These are phyloP conservation scores for Hirtodrosophila confusa DNA, from an alignment of 2,888 invertebrate genomes.

Conservation along the genomic window DNA sequence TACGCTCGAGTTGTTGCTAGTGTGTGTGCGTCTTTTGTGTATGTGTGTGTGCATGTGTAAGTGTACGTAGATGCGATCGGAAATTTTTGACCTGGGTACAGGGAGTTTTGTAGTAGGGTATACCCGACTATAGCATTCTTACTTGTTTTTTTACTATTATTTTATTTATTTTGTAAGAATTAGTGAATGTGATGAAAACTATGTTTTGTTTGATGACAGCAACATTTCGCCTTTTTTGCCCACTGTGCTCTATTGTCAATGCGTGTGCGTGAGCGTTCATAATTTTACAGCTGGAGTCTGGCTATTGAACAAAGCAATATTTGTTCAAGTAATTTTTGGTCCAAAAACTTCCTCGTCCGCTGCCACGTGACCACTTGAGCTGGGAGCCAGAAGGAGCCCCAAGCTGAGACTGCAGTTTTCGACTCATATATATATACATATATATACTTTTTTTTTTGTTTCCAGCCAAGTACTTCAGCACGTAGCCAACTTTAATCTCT, in stretches of 20 bases:
- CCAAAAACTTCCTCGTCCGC: conserved; percentile 49
- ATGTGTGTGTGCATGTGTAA: too few relatives aligned
- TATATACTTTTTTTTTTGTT: conserved; percentile 19
- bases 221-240: too few relatives aligned
- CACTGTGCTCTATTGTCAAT: neutral
- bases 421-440: conserved; percentile 7
- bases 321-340: conserved; percentile 67
- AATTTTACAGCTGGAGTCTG: conserved; percentile 57
- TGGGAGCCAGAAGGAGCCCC: conserved; percentile 10
- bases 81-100: too few relatives aligned
- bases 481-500: conserved; percentile 76
- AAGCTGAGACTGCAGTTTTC: conserved; percentile 52
- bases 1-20: too few relatives aligned
- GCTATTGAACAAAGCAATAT: conserved; percentile 71
- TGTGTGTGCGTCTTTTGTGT: too few relatives aligned
- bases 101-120: too few relatives aligned
- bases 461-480: conserved; percentile 70
- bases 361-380: conserved; percentile 58
- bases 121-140: too few relatives aligned
- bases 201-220: too few relatives aligned
- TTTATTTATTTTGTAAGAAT: too few relatives aligned
- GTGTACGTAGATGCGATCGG: too few relatives aligned
- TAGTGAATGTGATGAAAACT: too few relatives aligned
- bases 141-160: too few relatives aligned
- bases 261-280: conserved; percentile 52